Percentiles rank a stretch among this genome's conserved stretches.
Evolutionary conservation across 2,113 vertebrate species (phyloP).

Genomic region (Platanista minor): DNA sequence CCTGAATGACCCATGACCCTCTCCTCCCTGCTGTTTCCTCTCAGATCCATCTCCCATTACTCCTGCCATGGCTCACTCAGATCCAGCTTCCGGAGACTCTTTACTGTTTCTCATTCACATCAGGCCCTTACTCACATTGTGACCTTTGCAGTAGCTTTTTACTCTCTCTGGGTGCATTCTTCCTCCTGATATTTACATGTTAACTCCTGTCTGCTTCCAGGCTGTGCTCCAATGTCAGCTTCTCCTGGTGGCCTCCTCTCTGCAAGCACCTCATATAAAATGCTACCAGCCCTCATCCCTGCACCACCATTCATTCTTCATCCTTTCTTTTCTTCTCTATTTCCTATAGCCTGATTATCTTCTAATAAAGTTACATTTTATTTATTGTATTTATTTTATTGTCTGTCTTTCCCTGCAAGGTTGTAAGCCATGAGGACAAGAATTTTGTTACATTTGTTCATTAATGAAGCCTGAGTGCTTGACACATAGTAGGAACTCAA

Average conservation of each 20-base stretch:
- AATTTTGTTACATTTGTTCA: neutral
- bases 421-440: neutral
- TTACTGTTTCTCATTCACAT: neutral
- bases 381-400: neutral
- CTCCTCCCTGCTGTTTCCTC: neutral
- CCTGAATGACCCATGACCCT: neutral
- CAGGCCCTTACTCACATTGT: neutral
- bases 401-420: neutral
- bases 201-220: neutral
- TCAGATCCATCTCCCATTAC: neutral
- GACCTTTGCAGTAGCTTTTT: neutral
- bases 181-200: accelerated
- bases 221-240: neutral
- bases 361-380: neutral
- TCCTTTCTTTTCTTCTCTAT: neutral
- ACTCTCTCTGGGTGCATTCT: neutral
- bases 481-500: neutral
- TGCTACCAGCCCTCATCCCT: neutral
- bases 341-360: neutral
- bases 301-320: neutral
- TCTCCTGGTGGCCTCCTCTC: neutral
- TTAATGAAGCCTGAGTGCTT: neutral
- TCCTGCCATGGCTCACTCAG: neutral
- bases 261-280: neutral
- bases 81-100: neutral